A percentile compares a stretch with the other conserved stretches of the same genome.
Evolutionary conservation across 2,888 invertebrate species (phyloP).

Genomic region (Chymomyza caudatula): DNA sequence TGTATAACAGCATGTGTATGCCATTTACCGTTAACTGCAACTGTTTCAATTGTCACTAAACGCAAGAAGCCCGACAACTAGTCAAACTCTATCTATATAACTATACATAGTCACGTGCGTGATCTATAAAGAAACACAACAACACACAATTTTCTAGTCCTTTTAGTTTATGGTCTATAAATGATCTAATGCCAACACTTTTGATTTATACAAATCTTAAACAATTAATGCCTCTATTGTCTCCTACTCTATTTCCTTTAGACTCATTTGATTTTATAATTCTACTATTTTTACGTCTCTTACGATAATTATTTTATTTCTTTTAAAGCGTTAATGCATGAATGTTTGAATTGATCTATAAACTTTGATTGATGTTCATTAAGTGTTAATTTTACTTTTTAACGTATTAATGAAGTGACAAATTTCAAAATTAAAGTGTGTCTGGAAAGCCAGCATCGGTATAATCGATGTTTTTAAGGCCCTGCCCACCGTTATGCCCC

Average conservation of each 20-base stretch:
- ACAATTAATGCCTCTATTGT: slow-evolving; percentile 25
- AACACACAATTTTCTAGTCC: slow-evolving; percentile 6
- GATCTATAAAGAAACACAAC: not conserved
- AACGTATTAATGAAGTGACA: slow-evolving; percentile 16
- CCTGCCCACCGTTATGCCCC: slow-evolving; percentile 15
- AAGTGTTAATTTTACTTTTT: slow-evolving; percentile 16
- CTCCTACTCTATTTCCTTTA: not conserved
- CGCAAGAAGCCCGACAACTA: slow-evolving; percentile 5
- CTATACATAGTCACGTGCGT: too few species aligned
- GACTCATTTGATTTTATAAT: not conserved
- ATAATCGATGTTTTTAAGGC: slow-evolving; percentile 11
- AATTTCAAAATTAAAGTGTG: not conserved
- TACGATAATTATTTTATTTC: not conserved
- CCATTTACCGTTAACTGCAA: slow-evolving; percentile 42
- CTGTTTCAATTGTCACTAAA: slow-evolving; percentile 42
- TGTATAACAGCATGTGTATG: slow-evolving; percentile 48
- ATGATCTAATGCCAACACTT: too few species aligned
- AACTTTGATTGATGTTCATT: slow-evolving; percentile 30
- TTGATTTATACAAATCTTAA: too few species aligned
- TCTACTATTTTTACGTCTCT: not conserved
- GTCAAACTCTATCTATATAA: too few species aligned
- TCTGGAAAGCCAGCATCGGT: not conserved
- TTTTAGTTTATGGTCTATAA: not conserved
- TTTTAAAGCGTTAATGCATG: slow-evolving; percentile 43
- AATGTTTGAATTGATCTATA: slow-evolving; percentile 23